Conservation (phyloP, 2,888 invertebrate genomes). For the Graphium colonna region DNA sequence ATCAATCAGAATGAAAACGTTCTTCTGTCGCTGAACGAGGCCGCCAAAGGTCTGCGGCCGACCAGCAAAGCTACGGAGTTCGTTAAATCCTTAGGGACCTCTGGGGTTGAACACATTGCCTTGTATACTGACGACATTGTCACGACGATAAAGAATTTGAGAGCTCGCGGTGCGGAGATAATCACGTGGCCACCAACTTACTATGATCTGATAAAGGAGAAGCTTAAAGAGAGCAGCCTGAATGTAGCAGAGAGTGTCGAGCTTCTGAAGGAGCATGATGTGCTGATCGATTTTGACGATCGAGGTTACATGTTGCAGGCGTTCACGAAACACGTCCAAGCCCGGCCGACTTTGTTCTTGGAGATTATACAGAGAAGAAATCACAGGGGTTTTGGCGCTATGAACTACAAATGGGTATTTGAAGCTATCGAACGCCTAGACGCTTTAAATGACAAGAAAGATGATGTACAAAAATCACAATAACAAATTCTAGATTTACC, state of each 20-base stretch:
- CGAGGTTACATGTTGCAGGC: constrained; percentile 98
- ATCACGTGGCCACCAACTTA: constrained; percentile 93
- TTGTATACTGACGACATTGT: constrained; percentile 69
- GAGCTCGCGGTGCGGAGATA: constrained; percentile 92
- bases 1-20: constrained; percentile 97
- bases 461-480: too few relatives aligned
- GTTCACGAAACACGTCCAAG: constrained; percentile 96
- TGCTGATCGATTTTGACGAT: constrained; percentile 98
- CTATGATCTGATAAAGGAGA: constrained; percentile 89
- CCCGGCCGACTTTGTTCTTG: constrained; percentile 96
- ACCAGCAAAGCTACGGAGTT: constrained; percentile 64
- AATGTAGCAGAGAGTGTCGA: constrained; percentile 88
- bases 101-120: constrained; percentile 69
- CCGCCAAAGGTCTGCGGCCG: constrained; percentile 58
- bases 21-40: constrained; percentile 81
- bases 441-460: too few relatives aligned
- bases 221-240: constrained; percentile 86
- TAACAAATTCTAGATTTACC: too few relatives aligned
- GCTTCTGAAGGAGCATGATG: constrained; percentile 89
- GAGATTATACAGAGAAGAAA: constrained; percentile 97
- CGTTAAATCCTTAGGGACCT: constrained; percentile 56
- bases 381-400: constrained; percentile 97
- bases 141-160: constrained; percentile 80
- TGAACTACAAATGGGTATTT: constrained; percentile 98
- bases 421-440: constrained; percentile 91